These are phyloP conservation scores for Chlorocebus sabaeus DNA, from an alignment of 2,113 vertebrate genomes.

Conservation along the genomic window DNA sequence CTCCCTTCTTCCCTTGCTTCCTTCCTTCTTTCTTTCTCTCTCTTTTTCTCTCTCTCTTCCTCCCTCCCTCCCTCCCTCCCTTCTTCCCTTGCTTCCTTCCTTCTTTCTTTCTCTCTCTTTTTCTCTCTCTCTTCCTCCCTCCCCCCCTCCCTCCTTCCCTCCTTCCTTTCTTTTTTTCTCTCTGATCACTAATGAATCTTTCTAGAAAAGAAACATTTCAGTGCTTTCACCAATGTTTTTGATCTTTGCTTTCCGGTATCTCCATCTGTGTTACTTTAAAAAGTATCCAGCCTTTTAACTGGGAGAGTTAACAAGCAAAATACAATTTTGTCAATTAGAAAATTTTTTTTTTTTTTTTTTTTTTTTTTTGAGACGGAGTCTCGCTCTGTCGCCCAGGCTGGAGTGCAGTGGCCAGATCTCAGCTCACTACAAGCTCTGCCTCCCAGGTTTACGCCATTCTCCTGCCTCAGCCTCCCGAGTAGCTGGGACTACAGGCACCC, in stretches of 20 bases:
- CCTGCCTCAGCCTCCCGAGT: no score
- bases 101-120: background rate
- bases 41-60: no score
- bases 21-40: background rate
- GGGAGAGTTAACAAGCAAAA: background rate
- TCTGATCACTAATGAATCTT: background rate
- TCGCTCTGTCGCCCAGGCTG: no score
- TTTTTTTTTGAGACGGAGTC: no score
- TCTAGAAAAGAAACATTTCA: background rate
- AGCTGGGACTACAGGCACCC: no score
- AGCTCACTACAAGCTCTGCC: no score
- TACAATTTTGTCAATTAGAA: background rate
- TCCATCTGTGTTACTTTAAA: background rate
- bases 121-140: background rate
- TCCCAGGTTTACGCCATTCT: no score
- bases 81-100: background rate
- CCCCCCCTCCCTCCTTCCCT: rapidly evolving
- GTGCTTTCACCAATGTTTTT: background rate
- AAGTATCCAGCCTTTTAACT: background rate
- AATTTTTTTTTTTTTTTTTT: no score
- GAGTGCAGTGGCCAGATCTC: no score
- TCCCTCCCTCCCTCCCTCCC: background rate
- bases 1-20: no score
- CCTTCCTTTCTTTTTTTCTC: background rate
- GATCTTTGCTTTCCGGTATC: background rate